Base-by-base conservation (phyloP, 92 coral and sea anemone genomes). In the Epizoanthus stellaris region DNA sequence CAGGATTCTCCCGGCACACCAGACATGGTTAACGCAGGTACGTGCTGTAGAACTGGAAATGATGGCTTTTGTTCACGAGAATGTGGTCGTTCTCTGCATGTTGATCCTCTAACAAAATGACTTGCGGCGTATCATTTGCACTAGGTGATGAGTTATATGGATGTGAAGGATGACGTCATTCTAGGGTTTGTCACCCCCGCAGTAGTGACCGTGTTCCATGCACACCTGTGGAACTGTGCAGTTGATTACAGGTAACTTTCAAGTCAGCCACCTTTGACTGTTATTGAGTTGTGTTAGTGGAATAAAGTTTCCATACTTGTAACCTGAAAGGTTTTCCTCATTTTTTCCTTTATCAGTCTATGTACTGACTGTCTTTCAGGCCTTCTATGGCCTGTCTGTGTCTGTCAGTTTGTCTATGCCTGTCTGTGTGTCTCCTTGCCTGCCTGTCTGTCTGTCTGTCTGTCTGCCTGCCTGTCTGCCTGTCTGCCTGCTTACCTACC, bases 1-100 rank as follows among this genome's bases (percentile, higher is more conserved):
- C 73, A 91, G 99, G 25, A 90, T 91, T 82, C 87, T 93, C 5
- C 90, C 95, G 14, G 91, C 98, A 43, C 89, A 89, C 62, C 98
- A 94, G 67, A 86, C 95, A 81, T 96, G 98, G 98, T 81, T 96
- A 21, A 91, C 90, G 11, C 99, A 96, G 98, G 99, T 94, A 79
- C 40, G 63, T 60, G 20, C 20, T 71, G 6, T 13, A 39, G 25
- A 16, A 56, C 34, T 12, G 77, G 11, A 5, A 30, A 65, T 23
- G 10, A 12, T 84, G 11, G 85, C 17, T 42, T 17, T 75, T 30
- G 3, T 39, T 30, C 23, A 34, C 70, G 11, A 34, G 20, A 12
- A 65, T 8, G 70, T 14, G 19, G 36, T 66, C 30, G 16, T 7
- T 65, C n/a, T 65, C 10, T 23, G 34, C 8, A 56, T 17, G 21